Conservation (phyloP, 2,113 vertebrate species). For the Macrotus californicus region DNA sequence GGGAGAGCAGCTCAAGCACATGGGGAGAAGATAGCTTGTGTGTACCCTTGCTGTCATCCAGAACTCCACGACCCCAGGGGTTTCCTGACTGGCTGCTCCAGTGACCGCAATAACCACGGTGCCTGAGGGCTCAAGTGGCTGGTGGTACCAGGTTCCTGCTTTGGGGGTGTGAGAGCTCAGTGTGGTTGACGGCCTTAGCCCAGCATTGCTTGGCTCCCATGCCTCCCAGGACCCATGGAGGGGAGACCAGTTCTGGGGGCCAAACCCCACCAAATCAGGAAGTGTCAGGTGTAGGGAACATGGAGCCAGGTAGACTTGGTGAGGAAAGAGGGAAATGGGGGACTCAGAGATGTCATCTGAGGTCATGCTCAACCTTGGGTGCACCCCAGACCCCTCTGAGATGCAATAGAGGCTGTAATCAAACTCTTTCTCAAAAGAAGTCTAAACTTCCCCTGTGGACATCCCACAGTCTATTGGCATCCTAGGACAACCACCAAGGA, state of each 20-base stretch:
- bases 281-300: not conserved
- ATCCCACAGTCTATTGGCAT: no score
- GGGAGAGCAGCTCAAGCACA: not conserved
- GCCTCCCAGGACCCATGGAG: not conserved
- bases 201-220: not conserved
- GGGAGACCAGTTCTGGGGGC: not conserved
- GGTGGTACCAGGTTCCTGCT: conserved; percentile 66
- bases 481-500: no score
- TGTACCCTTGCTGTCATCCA: conserved; percentile 24
- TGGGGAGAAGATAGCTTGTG: not conserved
- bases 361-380: not conserved
- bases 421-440: not conserved
- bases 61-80: conserved; percentile 58
- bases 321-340: fast-evolving
- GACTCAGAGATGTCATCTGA: not conserved
- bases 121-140: conserved; percentile 57
- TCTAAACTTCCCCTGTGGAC: fast-evolving
- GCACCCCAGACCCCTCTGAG: not conserved
- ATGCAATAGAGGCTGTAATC: not conserved
- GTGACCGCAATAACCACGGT: conserved; percentile 74
- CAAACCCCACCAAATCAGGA: not conserved
- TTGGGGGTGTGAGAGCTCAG: conserved; percentile 30
- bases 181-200: conserved; percentile 29
- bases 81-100: conserved; percentile 64
- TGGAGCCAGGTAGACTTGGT: not conserved